Evolutionary conservation across 1,140 invertebrate genomes (phyloP).

Genomic region (Nasonia giraulti): DNA sequence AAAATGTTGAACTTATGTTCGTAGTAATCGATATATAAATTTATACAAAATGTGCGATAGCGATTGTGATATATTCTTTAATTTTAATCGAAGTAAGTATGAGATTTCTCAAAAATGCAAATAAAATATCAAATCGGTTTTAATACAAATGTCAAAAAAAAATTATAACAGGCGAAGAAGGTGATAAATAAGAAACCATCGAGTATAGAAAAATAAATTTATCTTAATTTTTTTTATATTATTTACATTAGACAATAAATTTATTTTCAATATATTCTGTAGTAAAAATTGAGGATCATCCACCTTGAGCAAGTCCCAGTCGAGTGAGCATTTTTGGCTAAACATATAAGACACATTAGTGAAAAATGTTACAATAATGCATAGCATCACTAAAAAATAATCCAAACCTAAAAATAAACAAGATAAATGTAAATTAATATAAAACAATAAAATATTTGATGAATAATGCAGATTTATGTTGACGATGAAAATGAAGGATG

Average conservation of each 20-base stretch:
- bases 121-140: not conserved
- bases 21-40: too few relatives aligned
- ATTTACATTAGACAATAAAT: constrained; percentile 39
- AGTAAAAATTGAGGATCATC: constrained; percentile 34
- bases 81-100: too few relatives aligned
- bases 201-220: constrained; percentile 43
- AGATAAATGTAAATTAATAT: not conserved
- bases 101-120: not conserved
- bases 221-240: constrained; percentile 15
- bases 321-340: constrained; percentile 40
- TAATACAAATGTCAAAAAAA: not conserved
- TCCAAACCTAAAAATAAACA: not conserved
- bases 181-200: not conserved
- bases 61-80: too few relatives aligned
- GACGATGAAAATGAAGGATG: not conserved
- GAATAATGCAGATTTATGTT: not conserved
- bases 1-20: too few relatives aligned
- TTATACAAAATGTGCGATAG: too few relatives aligned
- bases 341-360: constrained; percentile 21
- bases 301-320: constrained; percentile 44
- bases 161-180: not conserved
- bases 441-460: not conserved
- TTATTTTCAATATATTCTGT: not conserved
- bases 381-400: not conserved
- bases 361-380: not conserved